A percentile compares a stretch with the other conserved stretches of the same genome.
Conservation (phyloP, 92 coral and sea anemone genomes). For the Zoanthus gigantus region DNA sequence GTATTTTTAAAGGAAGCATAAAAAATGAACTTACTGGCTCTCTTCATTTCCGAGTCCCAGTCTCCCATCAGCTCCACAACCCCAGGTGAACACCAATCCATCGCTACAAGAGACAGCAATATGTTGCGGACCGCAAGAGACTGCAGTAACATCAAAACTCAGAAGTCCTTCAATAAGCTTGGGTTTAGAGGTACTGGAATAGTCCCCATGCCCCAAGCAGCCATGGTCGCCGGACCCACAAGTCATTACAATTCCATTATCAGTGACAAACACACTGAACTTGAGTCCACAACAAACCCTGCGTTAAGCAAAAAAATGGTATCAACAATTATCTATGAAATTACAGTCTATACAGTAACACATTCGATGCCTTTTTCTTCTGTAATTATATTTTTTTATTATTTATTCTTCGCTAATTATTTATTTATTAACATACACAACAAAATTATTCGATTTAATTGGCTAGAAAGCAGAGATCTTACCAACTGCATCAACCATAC, state of each 20-base stretch:
- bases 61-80: slow-evolving; percentile 96
- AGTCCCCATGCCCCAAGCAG: slow-evolving; percentile 97
- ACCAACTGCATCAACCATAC: too few relatives aligned
- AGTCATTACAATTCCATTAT: slow-evolving; percentile 99
- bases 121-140: slow-evolving; percentile 92
- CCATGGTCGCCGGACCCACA: slow-evolving; percentile 95
- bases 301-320: not conserved
- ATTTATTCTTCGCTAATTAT: too few relatives aligned
- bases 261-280: slow-evolving; percentile 93
- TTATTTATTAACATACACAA: too few relatives aligned
- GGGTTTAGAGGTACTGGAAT: slow-evolving; percentile 89
- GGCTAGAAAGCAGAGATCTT: too few relatives aligned
- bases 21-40: slow-evolving; percentile 72
- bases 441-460: too few relatives aligned
- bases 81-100: slow-evolving; percentile 96
- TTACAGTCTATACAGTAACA: too few relatives aligned
- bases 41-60: slow-evolving; percentile 96
- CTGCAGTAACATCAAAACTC: slow-evolving; percentile 94
- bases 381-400: too few relatives aligned
- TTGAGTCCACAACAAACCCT: slow-evolving; percentile 94
- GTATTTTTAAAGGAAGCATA: not conserved
- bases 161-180: slow-evolving; percentile 96
- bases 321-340: not conserved
- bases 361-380: too few relatives aligned
- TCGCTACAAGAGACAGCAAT: slow-evolving; percentile 94